Percentiles rank a stretch among this genome's conserved stretches.
These are phyloP conservation scores for Vidua chalybeata DNA, from an alignment of 2,113 vertebrate species.

Conservation along the genomic window DNA sequence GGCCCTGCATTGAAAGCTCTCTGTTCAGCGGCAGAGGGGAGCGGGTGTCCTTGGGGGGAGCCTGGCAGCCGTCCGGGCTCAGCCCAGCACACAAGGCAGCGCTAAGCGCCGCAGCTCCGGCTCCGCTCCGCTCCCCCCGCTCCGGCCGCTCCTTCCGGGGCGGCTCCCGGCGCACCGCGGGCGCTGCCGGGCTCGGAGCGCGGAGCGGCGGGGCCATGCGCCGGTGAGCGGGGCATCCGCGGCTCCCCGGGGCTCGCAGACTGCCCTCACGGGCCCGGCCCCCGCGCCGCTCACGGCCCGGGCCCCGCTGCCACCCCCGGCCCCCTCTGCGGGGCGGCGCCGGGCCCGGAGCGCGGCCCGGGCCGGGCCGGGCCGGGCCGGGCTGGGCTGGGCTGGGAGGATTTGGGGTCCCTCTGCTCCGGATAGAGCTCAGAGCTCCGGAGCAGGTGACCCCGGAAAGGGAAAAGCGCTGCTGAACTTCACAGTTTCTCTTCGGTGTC, in stretches of 20 bases:
- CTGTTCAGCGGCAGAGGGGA: accelerated
- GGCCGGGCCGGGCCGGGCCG: no score
- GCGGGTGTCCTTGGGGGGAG: accelerated
- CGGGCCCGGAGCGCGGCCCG: neutral
- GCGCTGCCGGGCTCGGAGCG: neutral
- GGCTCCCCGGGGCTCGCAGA: neutral
- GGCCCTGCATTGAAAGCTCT: accelerated
- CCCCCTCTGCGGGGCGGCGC: no score
- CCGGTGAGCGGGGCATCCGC: neutral
- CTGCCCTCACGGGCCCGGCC: neutral
- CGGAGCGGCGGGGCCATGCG: neutral
- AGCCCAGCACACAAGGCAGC: no score
- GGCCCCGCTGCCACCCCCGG: no score
- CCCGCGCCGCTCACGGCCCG: no score
- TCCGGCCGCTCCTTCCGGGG: neutral
- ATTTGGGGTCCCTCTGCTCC: neutral
- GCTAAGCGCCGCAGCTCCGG: neutral
- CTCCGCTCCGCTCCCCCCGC: neutral
- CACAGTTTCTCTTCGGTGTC: accelerated
- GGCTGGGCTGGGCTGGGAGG: neutral
- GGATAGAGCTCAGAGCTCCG: neutral
- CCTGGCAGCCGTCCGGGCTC: accelerated
- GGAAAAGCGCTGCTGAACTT: neutral
- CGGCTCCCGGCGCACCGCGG: neutral
- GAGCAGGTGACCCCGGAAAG: neutral